Base-by-base conservation (phyloP, 2,113 vertebrate genomes). In the Orientallactaga bullata region DNA sequence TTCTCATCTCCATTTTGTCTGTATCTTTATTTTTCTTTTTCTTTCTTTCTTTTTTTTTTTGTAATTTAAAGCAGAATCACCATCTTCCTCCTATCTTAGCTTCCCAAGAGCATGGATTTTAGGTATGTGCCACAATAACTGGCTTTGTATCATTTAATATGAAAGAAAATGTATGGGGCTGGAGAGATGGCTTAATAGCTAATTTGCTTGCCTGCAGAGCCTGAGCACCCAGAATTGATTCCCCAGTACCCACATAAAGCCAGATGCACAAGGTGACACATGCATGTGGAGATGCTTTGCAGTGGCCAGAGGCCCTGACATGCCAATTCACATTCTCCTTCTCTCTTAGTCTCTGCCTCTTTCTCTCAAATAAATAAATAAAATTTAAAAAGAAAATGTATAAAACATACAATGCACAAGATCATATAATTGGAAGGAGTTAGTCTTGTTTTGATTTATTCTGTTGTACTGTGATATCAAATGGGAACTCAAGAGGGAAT, bases 121-220 rank as follows among this genome's bases (percentile, higher is more conserved):
- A 55, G 30, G 1, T 24, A 18, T 84, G 32, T 55, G 20, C 1
- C 7, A 51, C 6, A 21, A 69, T 23, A 69, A 4, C 18, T 47
- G 12, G 28, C 21, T 66, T 47, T 80, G 11, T 68, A 16, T 69
- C 17, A 68, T 20, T 93, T 93, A 89, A 74, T 93, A 90, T 88
- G 89, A 82, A 93, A 72, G 32, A 90, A 86, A 90, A 86, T 80
- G 1, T 18, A 30, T 80, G 15, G 15, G 42, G 42, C 42, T 47
- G 42, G 8, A 8, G 42, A 47, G 42, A 47, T 47, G 42, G 42
- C 5, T 47, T 47, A 47, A 47, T 8, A 47, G 42, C 8, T 47
- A 47, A 47, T 6, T 47, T 47, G 5, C 42, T 47, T 47, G 42
- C 42, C 42, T 47, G 42, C 42, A 47, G 42, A 47, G 42, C 42